Evolutionary conservation across 2,113 vertebrate species (phyloP).

Genomic region (Elephantulus edwardii): DNA sequence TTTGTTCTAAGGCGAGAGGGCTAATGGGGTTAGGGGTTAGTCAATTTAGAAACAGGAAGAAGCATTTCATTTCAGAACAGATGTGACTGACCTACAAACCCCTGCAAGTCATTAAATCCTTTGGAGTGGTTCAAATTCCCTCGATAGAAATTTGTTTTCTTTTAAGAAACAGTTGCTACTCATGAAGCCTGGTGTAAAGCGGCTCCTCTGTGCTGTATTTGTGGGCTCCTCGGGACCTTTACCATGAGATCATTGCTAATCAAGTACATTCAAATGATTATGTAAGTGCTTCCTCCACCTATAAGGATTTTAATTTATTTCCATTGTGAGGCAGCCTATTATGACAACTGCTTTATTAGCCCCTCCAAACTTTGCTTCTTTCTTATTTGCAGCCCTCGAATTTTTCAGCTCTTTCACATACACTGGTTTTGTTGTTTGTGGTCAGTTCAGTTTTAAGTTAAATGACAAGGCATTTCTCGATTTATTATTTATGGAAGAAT

Average conservation of each 20-base stretch:
- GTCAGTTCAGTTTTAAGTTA: slow-evolving; percentile 21
- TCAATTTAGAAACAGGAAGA: slow-evolving; percentile 75
- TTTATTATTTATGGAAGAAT: slow-evolving; percentile 48
- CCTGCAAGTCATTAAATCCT: slow-evolving; percentile 75
- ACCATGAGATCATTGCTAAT: slow-evolving; percentile 67
- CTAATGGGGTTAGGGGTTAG: slow-evolving; percentile 79
- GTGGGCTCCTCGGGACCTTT: slow-evolving; percentile 60
- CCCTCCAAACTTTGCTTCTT: neutral
- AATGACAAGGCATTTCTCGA: neutral
- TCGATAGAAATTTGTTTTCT: slow-evolving; percentile 73
- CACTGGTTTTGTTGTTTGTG: neutral
- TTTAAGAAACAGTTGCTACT: slow-evolving; percentile 72
- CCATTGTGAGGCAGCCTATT: slow-evolving; percentile 54
- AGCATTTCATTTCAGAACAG: slow-evolving; percentile 73
- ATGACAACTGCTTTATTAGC: slow-evolving; percentile 6
- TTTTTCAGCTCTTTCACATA: neutral
- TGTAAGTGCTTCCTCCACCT: slow-evolving; percentile 71
- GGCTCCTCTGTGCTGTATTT: slow-evolving; percentile 51
- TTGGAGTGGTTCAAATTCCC: slow-evolving; percentile 66
- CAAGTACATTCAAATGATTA: slow-evolving; percentile 58
- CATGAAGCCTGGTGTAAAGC: slow-evolving; percentile 15
- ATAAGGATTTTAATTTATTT: slow-evolving; percentile 68
- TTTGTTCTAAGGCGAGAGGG: slow-evolving; percentile 74
- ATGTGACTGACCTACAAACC: slow-evolving; percentile 74
- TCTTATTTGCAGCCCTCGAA: slow-evolving; percentile 25